Evolutionary conservation across 2,113 vertebrate genomes (phyloP), one percentile per base, ranked within the genome.

Genomic region (Myxocyprinus asiaticus): DNA sequence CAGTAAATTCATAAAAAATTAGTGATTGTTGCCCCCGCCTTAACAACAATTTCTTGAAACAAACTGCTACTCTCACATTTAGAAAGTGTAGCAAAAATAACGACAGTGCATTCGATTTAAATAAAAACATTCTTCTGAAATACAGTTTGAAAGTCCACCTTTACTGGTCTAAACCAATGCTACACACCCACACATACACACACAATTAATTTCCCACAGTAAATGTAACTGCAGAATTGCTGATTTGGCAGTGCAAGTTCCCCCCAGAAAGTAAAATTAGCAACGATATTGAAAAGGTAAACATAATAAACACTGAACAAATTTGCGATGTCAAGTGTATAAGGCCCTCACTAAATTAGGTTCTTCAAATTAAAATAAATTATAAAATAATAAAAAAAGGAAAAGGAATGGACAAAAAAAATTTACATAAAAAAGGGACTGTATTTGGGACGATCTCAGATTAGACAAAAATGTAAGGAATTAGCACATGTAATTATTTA

Each of bases 391-490:
- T n/a, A n/a, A 33, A 33, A 33, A 33, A 33, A 33, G 3, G 3
- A 33, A 33, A 33, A 33, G 22, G 22, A 33, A 33, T 33, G 22
- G 22, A 33, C 22, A 43, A 76, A 76, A 67, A 47, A 3, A 63
- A 10, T 33, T n/a, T n/a, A n/a, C 45, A 45, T 33, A 61, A 11
- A 43, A 47, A 61, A 63, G 3, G n/a, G 61, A n/a, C 4, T 17
- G 53, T 75, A 75, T 33, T 65, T 65, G 65, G 74, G 62, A 76
- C 65, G 48, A 55, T 76, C 14, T 74, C 33, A 74, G 44, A 50
- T 8, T 10, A 6, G 8, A 14, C 53, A 12, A 12, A 56, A 48
- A 58, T 15, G 14, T 12, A 58, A 72, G 33, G 11, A 71, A 59
- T 58, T 71, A 59, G 44, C 22, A 47, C n/a, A 59, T 45, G 59